Evolutionary conservation across 2,888 invertebrate species (phyloP).

Genomic region (Macrosoma leucophasiata): DNA sequence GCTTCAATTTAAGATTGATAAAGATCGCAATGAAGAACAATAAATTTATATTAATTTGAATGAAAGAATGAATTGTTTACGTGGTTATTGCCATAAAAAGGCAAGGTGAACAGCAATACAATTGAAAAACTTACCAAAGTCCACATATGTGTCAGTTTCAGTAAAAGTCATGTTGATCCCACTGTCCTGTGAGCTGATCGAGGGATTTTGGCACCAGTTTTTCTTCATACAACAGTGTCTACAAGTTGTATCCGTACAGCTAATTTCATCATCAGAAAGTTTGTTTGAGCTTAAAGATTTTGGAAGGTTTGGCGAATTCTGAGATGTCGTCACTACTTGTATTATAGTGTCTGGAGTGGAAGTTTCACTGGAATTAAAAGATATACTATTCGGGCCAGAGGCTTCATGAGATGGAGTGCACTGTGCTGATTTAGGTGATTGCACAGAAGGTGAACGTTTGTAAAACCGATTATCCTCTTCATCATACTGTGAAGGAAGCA

Average conservation of each 20-base stretch:
- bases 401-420: constrained; percentile 61
- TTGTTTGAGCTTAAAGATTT: constrained; percentile 75
- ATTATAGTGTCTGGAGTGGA: constrained; percentile 72
- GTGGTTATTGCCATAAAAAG: too few relatives aligned
- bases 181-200: constrained; percentile 85
- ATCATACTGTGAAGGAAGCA: constrained; percentile 50
- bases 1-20: constrained; percentile 17
- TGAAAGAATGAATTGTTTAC: too few relatives aligned
- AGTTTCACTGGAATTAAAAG: constrained; percentile 71
- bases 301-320: constrained; percentile 58
- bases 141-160: constrained; percentile 78
- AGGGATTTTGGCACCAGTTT: constrained; percentile 79
- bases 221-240: constrained; percentile 72
- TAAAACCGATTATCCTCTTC: constrained; percentile 47
- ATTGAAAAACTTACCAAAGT: constrained; percentile 51
- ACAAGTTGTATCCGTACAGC: constrained; percentile 58
- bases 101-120: not conserved
- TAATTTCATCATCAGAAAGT: constrained; percentile 75
- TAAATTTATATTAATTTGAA: too few relatives aligned
- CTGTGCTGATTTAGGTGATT: constrained; percentile 62
- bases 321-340: constrained; percentile 58
- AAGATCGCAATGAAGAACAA: too few relatives aligned
- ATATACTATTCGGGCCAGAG: constrained; percentile 63
- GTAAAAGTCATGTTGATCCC: constrained; percentile 85
- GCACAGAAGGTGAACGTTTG: constrained; percentile 47